phyloP scores from a whole-genome alignment of 1,140 invertebrate species.

The Drosophila baimaii region DNA sequence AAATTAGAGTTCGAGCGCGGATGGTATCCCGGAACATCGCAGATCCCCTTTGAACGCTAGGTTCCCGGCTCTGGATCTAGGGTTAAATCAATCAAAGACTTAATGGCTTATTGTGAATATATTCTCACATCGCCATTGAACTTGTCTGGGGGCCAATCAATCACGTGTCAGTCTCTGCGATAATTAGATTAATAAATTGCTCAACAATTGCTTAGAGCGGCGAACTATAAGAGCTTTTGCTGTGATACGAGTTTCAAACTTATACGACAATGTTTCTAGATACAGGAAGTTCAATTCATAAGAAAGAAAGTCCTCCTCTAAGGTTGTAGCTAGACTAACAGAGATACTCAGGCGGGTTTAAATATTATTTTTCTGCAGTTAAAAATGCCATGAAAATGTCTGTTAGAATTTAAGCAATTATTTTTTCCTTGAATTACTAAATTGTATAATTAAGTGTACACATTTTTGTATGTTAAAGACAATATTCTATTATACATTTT shows the following conservation, averaged over 20 bases:
- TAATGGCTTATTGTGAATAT: slow-evolving; percentile 52
- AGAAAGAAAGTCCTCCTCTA: no score
- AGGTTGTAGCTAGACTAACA: no score
- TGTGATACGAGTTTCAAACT: background rate
- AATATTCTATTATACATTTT: background rate
- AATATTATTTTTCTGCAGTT: no score
- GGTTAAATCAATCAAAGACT: slow-evolving; percentile 50
- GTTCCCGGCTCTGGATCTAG: slow-evolving; percentile 14
- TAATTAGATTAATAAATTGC: slow-evolving; percentile 54
- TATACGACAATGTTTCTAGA: background rate
- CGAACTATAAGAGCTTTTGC: background rate
- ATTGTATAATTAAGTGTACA: background rate
- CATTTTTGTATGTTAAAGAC: no score
- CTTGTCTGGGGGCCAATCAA: slow-evolving; percentile 28
- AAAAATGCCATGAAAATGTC: no score
- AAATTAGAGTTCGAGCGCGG: background rate
- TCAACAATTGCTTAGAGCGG: background rate
- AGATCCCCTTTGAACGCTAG: slow-evolving; percentile 19
- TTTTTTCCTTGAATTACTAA: background rate
- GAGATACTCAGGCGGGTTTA: background rate
- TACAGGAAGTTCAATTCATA: background rate
- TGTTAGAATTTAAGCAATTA: background rate
- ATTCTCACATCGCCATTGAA: slow-evolving; percentile 29
- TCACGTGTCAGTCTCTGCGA: slow-evolving; percentile 27
- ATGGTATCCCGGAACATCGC: background rate